Conservation (phyloP, 2,113 vertebrate genomes). For the Riparia riparia region DNA sequence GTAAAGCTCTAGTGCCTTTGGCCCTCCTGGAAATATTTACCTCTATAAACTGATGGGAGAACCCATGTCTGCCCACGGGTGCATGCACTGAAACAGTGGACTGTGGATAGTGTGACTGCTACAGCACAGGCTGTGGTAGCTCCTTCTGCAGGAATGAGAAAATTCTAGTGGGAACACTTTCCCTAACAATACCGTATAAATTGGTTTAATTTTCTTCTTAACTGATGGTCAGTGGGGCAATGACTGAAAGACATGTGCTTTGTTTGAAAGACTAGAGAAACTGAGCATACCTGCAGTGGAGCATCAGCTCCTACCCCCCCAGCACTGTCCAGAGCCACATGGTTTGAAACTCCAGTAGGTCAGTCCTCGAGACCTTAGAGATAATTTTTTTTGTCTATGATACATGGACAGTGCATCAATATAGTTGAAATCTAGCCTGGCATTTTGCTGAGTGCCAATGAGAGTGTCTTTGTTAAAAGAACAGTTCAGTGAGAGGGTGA, state of each 20-base stretch:
- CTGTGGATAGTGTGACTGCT: neutral
- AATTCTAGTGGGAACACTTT: neutral
- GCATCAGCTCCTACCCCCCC: neutral
- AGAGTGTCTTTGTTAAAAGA: neutral
- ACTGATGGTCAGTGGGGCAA: neutral
- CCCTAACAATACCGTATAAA: neutral
- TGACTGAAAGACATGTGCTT: rapidly evolving
- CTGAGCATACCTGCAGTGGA: neutral
- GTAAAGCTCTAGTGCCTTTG: neutral
- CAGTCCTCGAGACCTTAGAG: neutral
- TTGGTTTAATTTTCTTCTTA: neutral
- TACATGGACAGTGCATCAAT: neutral
- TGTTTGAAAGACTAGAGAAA: neutral
- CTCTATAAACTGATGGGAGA: neutral
- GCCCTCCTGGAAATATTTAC: neutral
- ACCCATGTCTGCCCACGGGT: neutral
- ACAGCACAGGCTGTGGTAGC: neutral
- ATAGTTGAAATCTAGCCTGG: neutral
- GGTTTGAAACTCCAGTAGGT: neutral
- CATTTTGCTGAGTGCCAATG: neutral
- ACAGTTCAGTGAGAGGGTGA: neutral
- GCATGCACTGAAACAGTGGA: neutral
- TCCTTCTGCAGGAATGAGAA: neutral
- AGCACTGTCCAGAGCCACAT: neutral
- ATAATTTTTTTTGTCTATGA: neutral